phyloP scores from a whole-genome alignment of 2,797 vertebrate genomes.

The Podarcis lilfordi region DNA sequence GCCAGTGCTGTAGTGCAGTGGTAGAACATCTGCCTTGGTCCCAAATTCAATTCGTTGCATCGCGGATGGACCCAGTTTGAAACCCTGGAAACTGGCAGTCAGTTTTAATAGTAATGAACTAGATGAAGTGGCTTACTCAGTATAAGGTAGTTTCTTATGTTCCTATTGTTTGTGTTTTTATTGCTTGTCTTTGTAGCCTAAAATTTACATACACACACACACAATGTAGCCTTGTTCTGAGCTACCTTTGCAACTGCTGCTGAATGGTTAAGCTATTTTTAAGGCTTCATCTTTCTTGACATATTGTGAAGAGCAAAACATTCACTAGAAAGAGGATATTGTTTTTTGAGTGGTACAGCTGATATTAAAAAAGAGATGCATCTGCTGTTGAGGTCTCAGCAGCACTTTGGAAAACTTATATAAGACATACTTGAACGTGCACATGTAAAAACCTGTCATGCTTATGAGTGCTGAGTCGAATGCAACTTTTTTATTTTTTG shows the following conservation, averaged over 20 bases:
- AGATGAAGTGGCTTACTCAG: too few species aligned
- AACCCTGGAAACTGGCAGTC: too few species aligned
- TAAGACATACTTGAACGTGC: not conserved
- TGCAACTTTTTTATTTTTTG: not conserved
- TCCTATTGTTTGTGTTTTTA: too few species aligned
- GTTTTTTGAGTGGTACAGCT: not conserved
- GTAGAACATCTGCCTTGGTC: too few species aligned
- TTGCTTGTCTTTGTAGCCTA: too few species aligned
- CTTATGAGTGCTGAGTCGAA: not conserved
- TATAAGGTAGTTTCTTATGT: too few species aligned
- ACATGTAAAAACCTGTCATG: not conserved
- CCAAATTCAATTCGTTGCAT: too few species aligned
- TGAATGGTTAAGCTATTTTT: not conserved
- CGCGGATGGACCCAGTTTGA: too few species aligned
- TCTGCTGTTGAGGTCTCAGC: not conserved
- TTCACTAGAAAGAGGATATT: not conserved
- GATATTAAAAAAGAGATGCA: not conserved
- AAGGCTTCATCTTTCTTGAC: not conserved
- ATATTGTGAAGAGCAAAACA: not conserved
- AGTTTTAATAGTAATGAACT: too few species aligned
- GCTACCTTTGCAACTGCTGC: not conserved
- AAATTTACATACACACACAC: not conserved
- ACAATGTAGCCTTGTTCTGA: not conserved
- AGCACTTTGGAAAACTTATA: slow-evolving; percentile 10
- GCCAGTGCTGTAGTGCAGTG: too few species aligned